Base-by-base conservation (phyloP, 1,140 invertebrate genomes). In the Aphelinus certus region DNA sequence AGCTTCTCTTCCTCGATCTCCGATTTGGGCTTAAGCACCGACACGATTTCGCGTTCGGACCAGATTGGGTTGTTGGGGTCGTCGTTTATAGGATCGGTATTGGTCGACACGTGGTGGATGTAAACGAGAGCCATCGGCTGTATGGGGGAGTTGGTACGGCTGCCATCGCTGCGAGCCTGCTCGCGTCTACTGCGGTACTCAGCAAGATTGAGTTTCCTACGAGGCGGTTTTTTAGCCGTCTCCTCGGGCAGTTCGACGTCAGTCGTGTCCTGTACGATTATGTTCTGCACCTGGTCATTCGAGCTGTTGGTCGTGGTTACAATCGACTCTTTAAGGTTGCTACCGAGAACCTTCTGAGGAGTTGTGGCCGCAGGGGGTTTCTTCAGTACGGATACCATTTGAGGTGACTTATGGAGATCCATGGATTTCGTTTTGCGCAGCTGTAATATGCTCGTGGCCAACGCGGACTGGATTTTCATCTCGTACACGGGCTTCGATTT, bases 151-250 rank as follows among this genome's bases (percentile, higher is more conserved):
- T 76, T 83, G 1, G 81, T 83, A 67, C 80, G 78, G 69, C 78
- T 83, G 58, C 76, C 82, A 72, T 84, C 79, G 70, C 81, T 83
- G 43, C 79, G 71, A 57, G 79, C 80, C 65, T 87, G 85, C 81
- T 86, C 84, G 70, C 84, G 78, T 61, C 87, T 81, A 66, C 81
- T 87, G 73, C 87, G 84, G 76, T 90, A 90, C 77, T 90, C 88
- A 66, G 86, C 84, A 6, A 90, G 75, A 81, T 89, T 89, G 6
- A 90, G 78, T 82, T 89, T 87, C 78, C 80, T 87, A 55, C 81
- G 77, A 0, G 79, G 74, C 0, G 75, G 79, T 61, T 86, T 88
- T 58, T 84, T 87, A 1, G 72, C 62, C 43, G 74, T 70, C 45
- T 82, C 78, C 49, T 82, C 80, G 26, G 47, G 26, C 42, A 51